A percentile compares a stretch with the other conserved stretches of the same genome.
phyloP scores from a whole-genome alignment of 2,888 invertebrate species.

The Erebia epiphron region DNA sequence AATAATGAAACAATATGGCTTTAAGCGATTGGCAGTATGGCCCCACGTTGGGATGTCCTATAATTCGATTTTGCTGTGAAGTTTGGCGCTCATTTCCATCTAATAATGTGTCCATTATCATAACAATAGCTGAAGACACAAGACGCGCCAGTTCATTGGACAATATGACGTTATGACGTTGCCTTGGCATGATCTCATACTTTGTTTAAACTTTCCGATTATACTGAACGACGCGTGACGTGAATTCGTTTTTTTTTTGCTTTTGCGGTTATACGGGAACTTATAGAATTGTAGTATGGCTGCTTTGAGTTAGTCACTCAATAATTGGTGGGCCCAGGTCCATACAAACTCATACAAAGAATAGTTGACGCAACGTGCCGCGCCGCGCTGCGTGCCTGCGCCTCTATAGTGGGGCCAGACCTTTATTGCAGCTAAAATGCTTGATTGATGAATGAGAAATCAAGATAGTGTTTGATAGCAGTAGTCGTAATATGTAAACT shows the following conservation, averaged over 20 bases:
- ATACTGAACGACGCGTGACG: constrained; percentile 15
- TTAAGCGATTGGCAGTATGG: no score
- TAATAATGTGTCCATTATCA: constrained; percentile 12
- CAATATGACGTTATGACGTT: constrained; percentile 25
- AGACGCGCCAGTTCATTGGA: constrained; percentile 33
- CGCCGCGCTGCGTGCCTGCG: no score
- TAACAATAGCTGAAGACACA: constrained; percentile 29
- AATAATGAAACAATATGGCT: no score
- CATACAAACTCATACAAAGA: no score
- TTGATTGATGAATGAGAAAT: no score
- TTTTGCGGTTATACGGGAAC: background rate
- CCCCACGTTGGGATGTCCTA: constrained; percentile 1
- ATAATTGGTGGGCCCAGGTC: no score
- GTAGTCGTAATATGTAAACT: no score
- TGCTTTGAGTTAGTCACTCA: background rate
- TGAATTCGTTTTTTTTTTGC: constrained; percentile 10
- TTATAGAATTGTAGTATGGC: background rate
- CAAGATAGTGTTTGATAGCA: no score
- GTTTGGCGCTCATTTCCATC: constrained; percentile 11
- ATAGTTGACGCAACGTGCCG: no score
- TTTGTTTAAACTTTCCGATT: constrained; percentile 44
- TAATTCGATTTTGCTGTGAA: constrained; percentile 1
- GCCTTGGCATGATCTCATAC: constrained; percentile 48
- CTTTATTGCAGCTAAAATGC: no score
- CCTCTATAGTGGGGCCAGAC: no score